A percentile compares a stretch with the other conserved stretches of the same genome.
phyloP scores from a whole-genome alignment of 2,888 invertebrate genomes.

The Pristionchus fissidentatus region DNA sequence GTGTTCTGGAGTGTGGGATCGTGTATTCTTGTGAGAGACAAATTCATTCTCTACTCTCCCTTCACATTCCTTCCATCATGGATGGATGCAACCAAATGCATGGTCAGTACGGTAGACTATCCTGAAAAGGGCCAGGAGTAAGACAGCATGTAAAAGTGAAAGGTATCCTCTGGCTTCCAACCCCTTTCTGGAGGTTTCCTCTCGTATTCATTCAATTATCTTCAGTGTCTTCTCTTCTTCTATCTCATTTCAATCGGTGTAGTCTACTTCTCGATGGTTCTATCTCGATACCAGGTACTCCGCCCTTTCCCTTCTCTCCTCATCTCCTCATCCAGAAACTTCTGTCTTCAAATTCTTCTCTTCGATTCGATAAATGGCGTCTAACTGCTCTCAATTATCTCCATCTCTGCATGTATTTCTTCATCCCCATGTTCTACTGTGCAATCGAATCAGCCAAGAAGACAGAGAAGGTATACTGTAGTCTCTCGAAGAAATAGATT shows the following conservation, averaged over 20 bases:
- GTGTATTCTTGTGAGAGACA: background rate
- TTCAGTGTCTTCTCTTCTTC: slow-evolving; percentile 32
- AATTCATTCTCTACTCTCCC: slow-evolving; percentile 32
- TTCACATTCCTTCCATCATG: background rate
- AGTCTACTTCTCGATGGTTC: slow-evolving; percentile 31
- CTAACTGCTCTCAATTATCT: background rate
- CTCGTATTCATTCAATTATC: background rate
- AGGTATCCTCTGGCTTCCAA: too few relatives aligned
- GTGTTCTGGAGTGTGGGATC: slow-evolving; percentile 11
- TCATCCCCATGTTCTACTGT: slow-evolving; percentile 11
- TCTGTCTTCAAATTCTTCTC: background rate
- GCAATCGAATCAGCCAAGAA: background rate
- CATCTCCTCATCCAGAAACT: background rate
- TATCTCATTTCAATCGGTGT: background rate
- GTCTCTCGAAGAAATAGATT: background rate
- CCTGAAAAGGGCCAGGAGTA: too few relatives aligned
- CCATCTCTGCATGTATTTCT: slow-evolving; percentile 4
- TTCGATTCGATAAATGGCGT: slow-evolving; percentile 34
- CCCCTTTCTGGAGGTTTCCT: background rate
- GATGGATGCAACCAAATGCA: background rate
- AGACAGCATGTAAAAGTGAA: too few relatives aligned
- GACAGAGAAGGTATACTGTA: background rate
- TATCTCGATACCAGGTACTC: background rate
- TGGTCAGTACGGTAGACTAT: too few relatives aligned
- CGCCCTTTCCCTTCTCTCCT: background rate